Evolutionary conservation across 2,888 invertebrate species (phyloP).

Genomic region (Tinea semifulvella): DNA sequence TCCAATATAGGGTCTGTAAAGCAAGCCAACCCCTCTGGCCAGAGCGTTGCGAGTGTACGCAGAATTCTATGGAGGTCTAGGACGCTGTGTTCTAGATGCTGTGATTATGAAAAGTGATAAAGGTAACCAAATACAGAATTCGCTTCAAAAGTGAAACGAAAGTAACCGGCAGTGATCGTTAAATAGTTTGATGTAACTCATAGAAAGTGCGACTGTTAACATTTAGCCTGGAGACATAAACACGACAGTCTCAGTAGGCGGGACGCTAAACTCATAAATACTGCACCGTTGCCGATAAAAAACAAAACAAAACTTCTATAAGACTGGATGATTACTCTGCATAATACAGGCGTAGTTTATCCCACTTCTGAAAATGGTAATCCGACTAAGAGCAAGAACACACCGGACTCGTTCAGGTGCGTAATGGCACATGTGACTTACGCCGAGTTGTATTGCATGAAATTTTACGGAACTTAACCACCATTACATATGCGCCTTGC

Average conservation of each 20-base stretch:
- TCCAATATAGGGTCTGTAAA: no score
- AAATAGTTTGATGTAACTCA: slow-evolving; percentile 13
- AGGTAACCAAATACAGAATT: no score
- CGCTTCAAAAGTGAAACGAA: slow-evolving; percentile 6
- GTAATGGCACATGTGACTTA: no score
- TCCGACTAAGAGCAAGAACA: neutral
- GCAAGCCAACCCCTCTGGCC: no score
- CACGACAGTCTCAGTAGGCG: slow-evolving; percentile 10
- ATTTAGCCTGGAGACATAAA: slow-evolving; percentile 13
- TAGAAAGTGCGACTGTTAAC: slow-evolving; percentile 13
- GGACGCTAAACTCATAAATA: slow-evolving; percentile 5
- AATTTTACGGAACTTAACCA: no score
- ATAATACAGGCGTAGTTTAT: slow-evolving; percentile 9
- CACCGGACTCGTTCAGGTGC: no score
- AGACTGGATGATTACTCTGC: slow-evolving; percentile 13
- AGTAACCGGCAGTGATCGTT: neutral
- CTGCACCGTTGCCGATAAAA: slow-evolving; percentile 10
- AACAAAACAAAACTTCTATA: slow-evolving; percentile 13
- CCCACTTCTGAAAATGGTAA: slow-evolving; percentile 12
- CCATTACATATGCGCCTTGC: no score
- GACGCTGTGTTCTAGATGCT: no score
- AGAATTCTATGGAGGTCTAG: no score
- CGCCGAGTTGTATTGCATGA: no score
- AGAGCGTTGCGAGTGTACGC: no score
- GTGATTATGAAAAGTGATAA: no score